These are phyloP conservation scores for Pseudochromis fuscus DNA, from an alignment of 2,797 vertebrate genomes.

Conservation along the genomic window DNA sequence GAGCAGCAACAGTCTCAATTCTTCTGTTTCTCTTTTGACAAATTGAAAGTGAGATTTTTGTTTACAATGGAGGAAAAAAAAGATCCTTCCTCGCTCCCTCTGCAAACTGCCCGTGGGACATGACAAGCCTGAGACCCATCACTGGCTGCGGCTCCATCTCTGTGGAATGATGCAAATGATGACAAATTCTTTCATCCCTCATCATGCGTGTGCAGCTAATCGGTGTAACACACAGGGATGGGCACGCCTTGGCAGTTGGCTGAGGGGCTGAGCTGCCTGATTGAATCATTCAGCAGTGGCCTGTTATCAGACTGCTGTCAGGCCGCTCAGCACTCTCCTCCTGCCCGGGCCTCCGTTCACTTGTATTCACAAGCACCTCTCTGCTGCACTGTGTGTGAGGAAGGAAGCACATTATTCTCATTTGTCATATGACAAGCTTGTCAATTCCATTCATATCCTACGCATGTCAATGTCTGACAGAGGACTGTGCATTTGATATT, in stretches of 20 bases:
- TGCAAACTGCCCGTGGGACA: constrained; percentile 89
- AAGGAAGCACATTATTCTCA: constrained; percentile 47
- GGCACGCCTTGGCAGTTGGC: constrained; percentile 85
- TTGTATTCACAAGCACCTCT: constrained; percentile 31
- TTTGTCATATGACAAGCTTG: constrained; percentile 47
- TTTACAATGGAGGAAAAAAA: constrained; percentile 82
- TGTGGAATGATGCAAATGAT: constrained; percentile 92
- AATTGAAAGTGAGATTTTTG: constrained; percentile 86
- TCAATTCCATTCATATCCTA: constrained; percentile 45
- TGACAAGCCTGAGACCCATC: constrained; percentile 85
- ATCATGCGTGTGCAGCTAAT: constrained; percentile 91
- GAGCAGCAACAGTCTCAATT: constrained; percentile 62
- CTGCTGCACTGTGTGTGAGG: constrained; percentile 19
- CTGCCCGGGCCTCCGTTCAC: constrained; percentile 27
- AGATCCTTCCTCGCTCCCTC: constrained; percentile 81
- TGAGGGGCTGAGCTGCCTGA: constrained; percentile 91
- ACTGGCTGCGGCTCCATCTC: constrained; percentile 86
- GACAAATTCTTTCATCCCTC: constrained; percentile 92
- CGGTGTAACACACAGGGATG: constrained; percentile 89
- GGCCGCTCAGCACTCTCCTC: constrained; percentile 35
- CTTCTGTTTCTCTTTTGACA: constrained; percentile 71
- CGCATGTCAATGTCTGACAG: constrained; percentile 26
- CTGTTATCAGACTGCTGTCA: constrained; percentile 72
- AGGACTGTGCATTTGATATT: constrained; percentile 49
- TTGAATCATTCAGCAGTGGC: constrained; percentile 88